These are phyloP conservation scores for Psittacara wagleri DNA, from an alignment of 2,113 vertebrate genomes.

Conservation along the genomic window DNA sequence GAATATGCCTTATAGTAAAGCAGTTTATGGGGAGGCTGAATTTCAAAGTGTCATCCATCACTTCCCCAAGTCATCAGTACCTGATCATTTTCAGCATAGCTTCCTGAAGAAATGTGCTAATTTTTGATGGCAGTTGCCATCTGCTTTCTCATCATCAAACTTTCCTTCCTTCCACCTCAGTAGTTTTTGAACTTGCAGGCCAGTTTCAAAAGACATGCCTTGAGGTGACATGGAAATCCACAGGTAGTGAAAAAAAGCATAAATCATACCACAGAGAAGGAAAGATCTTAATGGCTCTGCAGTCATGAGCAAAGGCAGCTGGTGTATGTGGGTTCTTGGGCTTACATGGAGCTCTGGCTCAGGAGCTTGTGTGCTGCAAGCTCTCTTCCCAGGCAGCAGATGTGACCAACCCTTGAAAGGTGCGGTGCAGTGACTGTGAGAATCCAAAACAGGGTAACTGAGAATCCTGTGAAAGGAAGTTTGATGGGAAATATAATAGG, in stretches of 20 bases:
- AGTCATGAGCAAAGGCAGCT: background rate
- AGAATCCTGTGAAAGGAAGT: background rate
- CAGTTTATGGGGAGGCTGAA: background rate
- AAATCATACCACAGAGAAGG: background rate
- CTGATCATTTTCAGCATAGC: background rate
- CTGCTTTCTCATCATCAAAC: background rate
- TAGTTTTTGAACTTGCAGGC: background rate
- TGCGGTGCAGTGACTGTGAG: background rate
- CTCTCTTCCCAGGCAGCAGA: background rate
- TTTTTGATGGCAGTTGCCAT: background rate
- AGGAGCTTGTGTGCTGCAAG: fast-evolving
- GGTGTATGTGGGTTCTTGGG: fast-evolving
- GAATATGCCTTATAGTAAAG: background rate
- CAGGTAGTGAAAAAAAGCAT: background rate
- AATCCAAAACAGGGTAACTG: background rate
- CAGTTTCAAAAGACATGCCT: background rate
- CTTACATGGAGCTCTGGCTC: background rate
- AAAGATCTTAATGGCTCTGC: background rate
- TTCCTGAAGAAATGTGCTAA: background rate
- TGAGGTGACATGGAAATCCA: background rate
- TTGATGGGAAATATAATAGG: background rate
- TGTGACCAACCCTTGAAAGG: background rate
- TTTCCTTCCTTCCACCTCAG: background rate
- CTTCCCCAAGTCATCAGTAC: background rate
- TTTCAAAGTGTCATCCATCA: background rate